phyloP scores from a whole-genome alignment of 2,888 invertebrate genomes.

The Pyrochroa serraticornis region DNA sequence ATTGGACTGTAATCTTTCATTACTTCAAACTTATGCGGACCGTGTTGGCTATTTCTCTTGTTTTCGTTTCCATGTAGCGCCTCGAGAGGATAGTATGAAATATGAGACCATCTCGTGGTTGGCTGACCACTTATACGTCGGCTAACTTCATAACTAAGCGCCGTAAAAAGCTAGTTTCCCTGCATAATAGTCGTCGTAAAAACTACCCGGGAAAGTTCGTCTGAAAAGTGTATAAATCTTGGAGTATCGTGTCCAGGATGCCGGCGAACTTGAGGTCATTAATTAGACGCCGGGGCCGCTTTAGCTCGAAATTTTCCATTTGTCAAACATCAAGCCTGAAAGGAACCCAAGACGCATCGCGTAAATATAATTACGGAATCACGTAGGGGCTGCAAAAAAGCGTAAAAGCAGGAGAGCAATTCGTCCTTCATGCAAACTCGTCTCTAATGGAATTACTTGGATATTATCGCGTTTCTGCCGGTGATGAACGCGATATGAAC shows the following conservation, averaged over 20 bases:
- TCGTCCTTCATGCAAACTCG: neutral
- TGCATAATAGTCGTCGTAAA: slow-evolving; percentile 34
- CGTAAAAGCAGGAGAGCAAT: neutral
- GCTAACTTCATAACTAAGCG: slow-evolving; percentile 38
- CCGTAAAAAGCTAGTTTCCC: slow-evolving; percentile 30
- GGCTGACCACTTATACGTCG: slow-evolving; percentile 39
- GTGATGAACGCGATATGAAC: neutral
- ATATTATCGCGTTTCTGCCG: too few relatives aligned
- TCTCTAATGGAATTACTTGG: too few relatives aligned
- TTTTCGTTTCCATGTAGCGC: slow-evolving; percentile 30
- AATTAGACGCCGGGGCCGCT: neutral
- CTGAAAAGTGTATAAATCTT: slow-evolving; percentile 29
- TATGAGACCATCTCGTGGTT: slow-evolving; percentile 39
- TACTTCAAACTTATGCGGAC: neutral
- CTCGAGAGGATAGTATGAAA: slow-evolving; percentile 35
- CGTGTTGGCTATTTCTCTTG: slow-evolving; percentile 23
- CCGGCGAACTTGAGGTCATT: slow-evolving; percentile 2
- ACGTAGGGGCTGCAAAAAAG: neutral
- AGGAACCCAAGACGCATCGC: neutral
- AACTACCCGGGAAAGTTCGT: slow-evolving; percentile 27
- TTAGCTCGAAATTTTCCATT: too few relatives aligned
- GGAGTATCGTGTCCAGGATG: neutral
- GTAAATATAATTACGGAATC: slow-evolving; percentile 9
- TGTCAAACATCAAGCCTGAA: too few relatives aligned
- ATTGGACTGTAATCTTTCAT: slow-evolving; percentile 11